Base-by-base conservation (phyloP, 2,113 vertebrate genomes). In the Mixornis gularis region DNA sequence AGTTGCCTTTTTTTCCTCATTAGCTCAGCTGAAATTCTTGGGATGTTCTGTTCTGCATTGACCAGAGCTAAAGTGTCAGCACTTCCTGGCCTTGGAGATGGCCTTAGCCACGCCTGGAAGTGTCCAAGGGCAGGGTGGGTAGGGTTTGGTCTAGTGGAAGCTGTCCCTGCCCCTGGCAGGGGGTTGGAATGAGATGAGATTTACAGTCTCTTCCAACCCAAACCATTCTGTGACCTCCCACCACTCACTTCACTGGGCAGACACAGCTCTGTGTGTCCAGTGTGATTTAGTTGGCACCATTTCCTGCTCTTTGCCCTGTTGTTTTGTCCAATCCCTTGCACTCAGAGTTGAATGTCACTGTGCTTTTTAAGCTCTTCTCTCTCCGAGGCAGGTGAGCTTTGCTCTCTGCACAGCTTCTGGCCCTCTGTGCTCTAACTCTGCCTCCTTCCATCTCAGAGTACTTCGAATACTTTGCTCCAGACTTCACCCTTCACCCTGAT, bases 401-500 rank as follows among this genome's bases (percentile, higher is more conserved):
- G 74, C 79, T 46, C 38, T 17, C 76, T 79, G 64, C 38, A 90
- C 29, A 84, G 62, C 52, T 62, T 34, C n/a, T n/a, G 41, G 7
- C 25, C 9, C 84, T 63, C 44, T 10, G 19, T 17, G 46, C 53
- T 69, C 27, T 85, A 58, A 89, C 65, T 63, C 17, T 83, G 34
- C 49, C 69, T 85, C 11, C 0, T 91, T 59, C 51, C 16, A 21
- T 43, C 52, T 20, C 97, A 99, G 99, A 99, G 90, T 99, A 99
- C 95, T 99, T 99, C 9, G 99, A 99, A 70, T 99, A 99, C 96
- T 99, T 99, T 30, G 99, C 99, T 89, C 99, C 99, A 29, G 99
- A 99, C 95, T 99, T 99, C 95, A 99, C 99, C 15, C 98, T 99
- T 34, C 99, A 99, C 91, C 99, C 99, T 6, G 99, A 99, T 3